Conservation (phyloP, 1,140 invertebrate genomes). For the Calliphora vicina region DNA sequence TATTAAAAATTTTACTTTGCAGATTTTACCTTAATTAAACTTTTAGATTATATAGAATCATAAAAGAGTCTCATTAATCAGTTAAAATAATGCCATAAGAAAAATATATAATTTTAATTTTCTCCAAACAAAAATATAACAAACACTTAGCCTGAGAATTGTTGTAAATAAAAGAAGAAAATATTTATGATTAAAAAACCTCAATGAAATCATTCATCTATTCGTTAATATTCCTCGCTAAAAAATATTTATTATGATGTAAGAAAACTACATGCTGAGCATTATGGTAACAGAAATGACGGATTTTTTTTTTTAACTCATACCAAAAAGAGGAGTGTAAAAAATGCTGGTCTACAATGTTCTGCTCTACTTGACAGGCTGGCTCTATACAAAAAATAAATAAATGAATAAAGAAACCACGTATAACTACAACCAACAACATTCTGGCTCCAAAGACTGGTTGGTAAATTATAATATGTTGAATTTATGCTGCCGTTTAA, state of each 20-base stretch:
- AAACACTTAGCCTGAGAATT: no score
- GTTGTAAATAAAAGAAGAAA: no score
- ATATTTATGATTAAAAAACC: not conserved
- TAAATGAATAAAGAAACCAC: not conserved
- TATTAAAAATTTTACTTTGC: no score
- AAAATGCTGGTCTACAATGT: not conserved
- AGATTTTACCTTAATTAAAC: no score
- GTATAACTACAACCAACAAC: not conserved
- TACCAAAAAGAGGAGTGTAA: no score
- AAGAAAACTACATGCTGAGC: not conserved
- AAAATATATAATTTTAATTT: no score
- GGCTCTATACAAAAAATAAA: conserved; percentile 16
- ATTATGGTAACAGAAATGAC: not conserved
- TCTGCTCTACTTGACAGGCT: not conserved
- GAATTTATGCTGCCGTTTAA: conserved; percentile 5
- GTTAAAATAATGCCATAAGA: no score
- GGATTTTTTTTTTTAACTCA: not conserved
- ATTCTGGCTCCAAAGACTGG: not conserved
- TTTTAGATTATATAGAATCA: no score
- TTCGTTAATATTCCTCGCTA: not conserved
- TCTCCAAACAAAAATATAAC: no score
- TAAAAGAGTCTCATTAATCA: no score
- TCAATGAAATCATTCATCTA: not conserved
- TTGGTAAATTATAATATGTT: not conserved
- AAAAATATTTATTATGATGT: not conserved